Evolutionary conservation across 2,113 vertebrate species (phyloP).

Genomic region (Hippocampus zosterae): DNA sequence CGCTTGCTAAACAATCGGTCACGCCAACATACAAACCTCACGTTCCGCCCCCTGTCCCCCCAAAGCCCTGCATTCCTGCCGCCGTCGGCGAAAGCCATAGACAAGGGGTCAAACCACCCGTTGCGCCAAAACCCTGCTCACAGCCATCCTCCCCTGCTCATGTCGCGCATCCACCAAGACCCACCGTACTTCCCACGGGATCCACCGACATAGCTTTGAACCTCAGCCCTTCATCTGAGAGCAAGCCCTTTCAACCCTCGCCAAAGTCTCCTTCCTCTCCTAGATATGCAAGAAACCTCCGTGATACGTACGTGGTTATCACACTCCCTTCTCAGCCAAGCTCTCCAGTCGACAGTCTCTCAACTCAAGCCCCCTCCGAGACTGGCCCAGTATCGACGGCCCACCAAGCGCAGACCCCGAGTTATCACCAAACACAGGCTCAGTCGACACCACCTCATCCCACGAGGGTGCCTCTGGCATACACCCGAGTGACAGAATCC

Average conservation of each 20-base stretch:
- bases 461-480: conserved; percentile 74
- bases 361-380: conserved; percentile 78
- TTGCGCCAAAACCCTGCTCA: conserved; percentile 85
- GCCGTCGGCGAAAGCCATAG: conserved; percentile 83
- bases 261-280: conserved; percentile 87
- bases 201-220: conserved; percentile 79
- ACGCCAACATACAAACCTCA: conserved; percentile 72
- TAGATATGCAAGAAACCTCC: conserved; percentile 81
- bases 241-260: conserved; percentile 73
- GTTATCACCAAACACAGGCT: conserved; percentile 49
- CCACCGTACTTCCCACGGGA: conserved; percentile 69
- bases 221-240: conserved; percentile 82
- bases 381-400: conserved; percentile 73
- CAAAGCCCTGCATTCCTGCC: conserved; percentile 86
- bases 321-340: conserved; percentile 95
- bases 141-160: conserved; percentile 74
- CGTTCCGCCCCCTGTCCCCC: conserved; percentile 88
- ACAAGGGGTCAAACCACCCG: conserved; percentile 79
- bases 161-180: conserved; percentile 69
- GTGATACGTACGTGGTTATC: conserved; percentile 95
- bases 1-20: conserved; percentile 64
- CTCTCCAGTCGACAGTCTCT: conserved; percentile 84
- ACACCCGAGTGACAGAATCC: conserved; percentile 74
- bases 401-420: conserved; percentile 63
- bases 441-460: conserved; percentile 60